Base-by-base conservation (phyloP, 2,888 invertebrate species). In the Drosophila silvestris region DNA sequence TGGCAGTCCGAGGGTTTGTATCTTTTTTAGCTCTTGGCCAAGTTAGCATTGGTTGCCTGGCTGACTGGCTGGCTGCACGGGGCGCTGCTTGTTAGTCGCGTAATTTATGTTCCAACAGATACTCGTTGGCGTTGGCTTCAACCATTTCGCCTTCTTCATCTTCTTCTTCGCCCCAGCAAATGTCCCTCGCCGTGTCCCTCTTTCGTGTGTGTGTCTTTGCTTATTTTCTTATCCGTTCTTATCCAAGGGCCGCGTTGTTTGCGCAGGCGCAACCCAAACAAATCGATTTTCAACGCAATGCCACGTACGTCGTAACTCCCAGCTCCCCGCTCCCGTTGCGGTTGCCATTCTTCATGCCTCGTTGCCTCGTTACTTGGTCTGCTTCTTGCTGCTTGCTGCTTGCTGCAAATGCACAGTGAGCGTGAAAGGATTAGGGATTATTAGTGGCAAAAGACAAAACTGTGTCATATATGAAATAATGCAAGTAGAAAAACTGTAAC, bases 231-330 rank as follows among this genome's bases (percentile, higher is more conserved):
- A 88, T 91, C 90, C 83, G 83, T 80, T 89, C 83, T 91, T 91
- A 91, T 89, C 84, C 90, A 85, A 84, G 81, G 81, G 81, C 74
- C 85, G 85, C 78, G 83, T 89, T 91, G 91, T 91, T 90, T 91
- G 92, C 91, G 92, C 92, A 92, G 92, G 92, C 92, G 92, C 92
- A 92, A 91, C 88, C 82, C 91, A 90, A 90, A 92, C 92, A 92
- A 92, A 92, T 92, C 92, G 92, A 92, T 92, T 92, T 92, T 92
- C 92, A 91, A 91, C 92, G 92, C 92, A 87, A 85, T 88, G 90
- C 90, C 83, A 85, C 89, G 86, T 82, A 69, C 68, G 52, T 77
- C 70, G 77, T 68, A 69, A 70, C 61, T 70, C 59, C 67, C 56
- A 51, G 64, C 32, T 59, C 58, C 62, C 63, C 65, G 33, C 53